Evolutionary conservation across 2,797 vertebrate genomes (phyloP).

Genomic region (Dendrocincla fuliginosa): DNA sequence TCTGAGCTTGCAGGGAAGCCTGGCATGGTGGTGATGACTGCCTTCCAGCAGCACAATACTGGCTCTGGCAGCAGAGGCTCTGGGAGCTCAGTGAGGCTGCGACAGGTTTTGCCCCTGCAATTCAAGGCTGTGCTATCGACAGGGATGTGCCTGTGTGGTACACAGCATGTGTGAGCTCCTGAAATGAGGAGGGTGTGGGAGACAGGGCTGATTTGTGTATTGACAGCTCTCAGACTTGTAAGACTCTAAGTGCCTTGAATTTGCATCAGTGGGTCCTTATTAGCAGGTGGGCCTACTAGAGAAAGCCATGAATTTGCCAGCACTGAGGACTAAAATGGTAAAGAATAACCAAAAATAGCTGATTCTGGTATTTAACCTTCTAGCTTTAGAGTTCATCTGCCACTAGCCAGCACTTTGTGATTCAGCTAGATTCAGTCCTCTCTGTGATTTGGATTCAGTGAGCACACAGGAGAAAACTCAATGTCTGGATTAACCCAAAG

Average conservation of each 20-base stretch:
- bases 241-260: neutral
- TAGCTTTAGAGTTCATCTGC: neutral
- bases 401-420: neutral
- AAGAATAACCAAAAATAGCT: neutral
- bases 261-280: accelerated
- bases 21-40: accelerated
- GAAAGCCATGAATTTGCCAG: neutral
- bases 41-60: neutral
- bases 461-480: neutral
- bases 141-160: neutral
- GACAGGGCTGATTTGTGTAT: accelerated
- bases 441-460: neutral
- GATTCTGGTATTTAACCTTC: neutral
- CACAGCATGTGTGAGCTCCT: neutral
- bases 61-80: neutral
- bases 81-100: neutral
- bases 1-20: neutral
- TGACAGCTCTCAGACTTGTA: accelerated
- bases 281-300: neutral
- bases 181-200: neutral
- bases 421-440: neutral
- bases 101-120: neutral
- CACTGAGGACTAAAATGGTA: neutral
- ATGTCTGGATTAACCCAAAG: neutral
- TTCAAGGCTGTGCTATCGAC: neutral